These are phyloP conservation scores for Melipona beecheii DNA, from an alignment of 2,888 invertebrate genomes.

Conservation along the genomic window DNA sequence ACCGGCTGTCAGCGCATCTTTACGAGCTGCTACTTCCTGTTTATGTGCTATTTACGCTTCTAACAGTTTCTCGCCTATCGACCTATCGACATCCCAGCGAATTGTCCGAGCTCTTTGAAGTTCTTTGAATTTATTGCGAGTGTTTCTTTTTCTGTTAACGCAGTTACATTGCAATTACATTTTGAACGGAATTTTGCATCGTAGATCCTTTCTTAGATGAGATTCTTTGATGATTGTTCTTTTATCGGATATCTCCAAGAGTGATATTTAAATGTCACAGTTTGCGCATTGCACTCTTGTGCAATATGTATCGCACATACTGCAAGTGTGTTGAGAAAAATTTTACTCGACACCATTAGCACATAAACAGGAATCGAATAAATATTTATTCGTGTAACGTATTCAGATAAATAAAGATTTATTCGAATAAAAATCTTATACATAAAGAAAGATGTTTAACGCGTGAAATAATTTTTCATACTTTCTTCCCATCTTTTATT, in stretches of 20 bases:
- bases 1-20: conserved; percentile 49
- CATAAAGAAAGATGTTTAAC: no score
- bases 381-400: no score
- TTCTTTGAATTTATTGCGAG: conserved; percentile 8
- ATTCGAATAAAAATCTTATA: no score
- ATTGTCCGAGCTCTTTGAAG: conserved; percentile 7
- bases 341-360: no score
- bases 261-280: neutral
- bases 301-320: neutral
- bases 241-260: neutral
- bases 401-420: no score
- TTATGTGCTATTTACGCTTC: conserved; percentile 44
- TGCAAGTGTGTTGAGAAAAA: no score
- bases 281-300: neutral
- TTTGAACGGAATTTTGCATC: no score
- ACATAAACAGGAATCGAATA: no score
- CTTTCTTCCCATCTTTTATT: no score
- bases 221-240: neutral
- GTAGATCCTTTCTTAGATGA: neutral
- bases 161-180: no score
- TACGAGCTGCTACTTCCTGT: conserved; percentile 54
- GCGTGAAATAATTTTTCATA: no score
- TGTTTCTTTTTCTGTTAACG: neutral
- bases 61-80: conserved; percentile 28
- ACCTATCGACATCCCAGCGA: conserved; percentile 3